Evolutionary conservation across 2,888 invertebrate genomes (phyloP).

Genomic region (Fabriciana adippe): DNA sequence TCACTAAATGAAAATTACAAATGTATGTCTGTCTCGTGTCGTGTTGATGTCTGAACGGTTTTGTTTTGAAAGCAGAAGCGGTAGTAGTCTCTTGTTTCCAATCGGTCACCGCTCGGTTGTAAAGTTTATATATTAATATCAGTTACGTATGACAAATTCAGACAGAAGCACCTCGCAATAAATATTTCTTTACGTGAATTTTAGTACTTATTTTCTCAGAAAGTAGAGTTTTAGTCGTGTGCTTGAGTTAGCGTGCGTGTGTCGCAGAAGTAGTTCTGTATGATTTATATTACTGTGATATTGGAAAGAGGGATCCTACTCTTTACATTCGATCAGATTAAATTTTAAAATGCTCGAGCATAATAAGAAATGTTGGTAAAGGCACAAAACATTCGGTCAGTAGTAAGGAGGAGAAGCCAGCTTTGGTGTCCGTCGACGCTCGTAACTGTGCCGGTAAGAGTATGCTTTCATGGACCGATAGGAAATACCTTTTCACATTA

Average conservation of each 20-base stretch:
- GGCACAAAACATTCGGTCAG: conserved; percentile 61
- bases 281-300: conserved; percentile 77
- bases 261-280: conserved; percentile 58
- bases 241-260: conserved; percentile 54
- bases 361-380: conserved; percentile 63
- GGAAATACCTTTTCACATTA: conserved; percentile 82
- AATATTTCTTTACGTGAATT: conserved; percentile 27
- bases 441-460: conserved; percentile 71
- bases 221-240: conserved; percentile 50
- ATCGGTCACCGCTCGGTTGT: conserved; percentile 13
- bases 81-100: conserved; percentile 2
- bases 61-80: conserved; percentile 3
- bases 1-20: conserved; percentile 24
- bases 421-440: conserved; percentile 73
- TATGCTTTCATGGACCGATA: conserved; percentile 72
- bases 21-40: conserved; percentile 22
- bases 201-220: conserved; percentile 40
- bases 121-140: conserved; percentile 12
- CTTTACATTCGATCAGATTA: conserved; percentile 56
- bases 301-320: conserved; percentile 65
- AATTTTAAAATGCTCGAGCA: conserved; percentile 52
- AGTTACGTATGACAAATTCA: conserved; percentile 24
- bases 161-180: conserved; percentile 39
- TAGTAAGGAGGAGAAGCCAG: conserved; percentile 76
- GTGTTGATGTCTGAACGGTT: conserved; percentile 1